Evolutionary conservation across 2,113 vertebrate genomes (phyloP).

Genomic region (Clinocottus analis): DNA sequence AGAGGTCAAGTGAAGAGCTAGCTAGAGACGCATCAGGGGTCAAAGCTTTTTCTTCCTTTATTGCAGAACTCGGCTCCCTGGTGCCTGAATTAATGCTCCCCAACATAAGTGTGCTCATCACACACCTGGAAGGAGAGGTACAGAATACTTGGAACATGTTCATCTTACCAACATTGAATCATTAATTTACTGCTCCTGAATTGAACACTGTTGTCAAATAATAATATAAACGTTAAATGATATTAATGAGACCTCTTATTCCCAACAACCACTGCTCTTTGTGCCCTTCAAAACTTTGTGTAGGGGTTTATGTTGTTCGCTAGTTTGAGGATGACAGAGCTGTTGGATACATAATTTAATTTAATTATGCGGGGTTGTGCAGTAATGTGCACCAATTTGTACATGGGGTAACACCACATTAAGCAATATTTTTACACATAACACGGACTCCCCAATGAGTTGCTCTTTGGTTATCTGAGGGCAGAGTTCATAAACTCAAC

Average conservation of each 20-base stretch:
- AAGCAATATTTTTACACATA: background rate
- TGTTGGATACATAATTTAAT: background rate
- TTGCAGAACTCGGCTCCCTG: conserved; percentile 88
- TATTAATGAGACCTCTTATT: background rate
- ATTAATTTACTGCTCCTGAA: background rate
- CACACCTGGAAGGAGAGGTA: conserved; percentile 94
- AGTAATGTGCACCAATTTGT: background rate
- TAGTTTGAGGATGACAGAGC: background rate
- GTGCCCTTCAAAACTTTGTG: background rate
- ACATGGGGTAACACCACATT: background rate
- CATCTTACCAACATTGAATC: background rate
- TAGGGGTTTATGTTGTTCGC: conserved; percentile 5
- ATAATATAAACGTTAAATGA: no score
- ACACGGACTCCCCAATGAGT: conserved; percentile 41
- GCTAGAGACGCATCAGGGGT: conserved; percentile 86
- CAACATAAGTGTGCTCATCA: conserved; percentile 91
- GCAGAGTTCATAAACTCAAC: conserved; percentile 9
- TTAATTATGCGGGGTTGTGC: background rate
- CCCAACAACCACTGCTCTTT: conserved; percentile 4
- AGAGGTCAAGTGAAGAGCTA: conserved; percentile 90
- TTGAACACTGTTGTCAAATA: no score
- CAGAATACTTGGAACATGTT: background rate
- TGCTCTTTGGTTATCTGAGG: conserved; percentile 82
- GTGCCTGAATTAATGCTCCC: conserved; percentile 89
- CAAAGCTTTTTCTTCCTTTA: conserved; percentile 89